Evolutionary conservation across 2,888 invertebrate species (phyloP), one percentile per base, ranked within the genome.

Genomic region (Lasioglossum villosulum): DNA sequence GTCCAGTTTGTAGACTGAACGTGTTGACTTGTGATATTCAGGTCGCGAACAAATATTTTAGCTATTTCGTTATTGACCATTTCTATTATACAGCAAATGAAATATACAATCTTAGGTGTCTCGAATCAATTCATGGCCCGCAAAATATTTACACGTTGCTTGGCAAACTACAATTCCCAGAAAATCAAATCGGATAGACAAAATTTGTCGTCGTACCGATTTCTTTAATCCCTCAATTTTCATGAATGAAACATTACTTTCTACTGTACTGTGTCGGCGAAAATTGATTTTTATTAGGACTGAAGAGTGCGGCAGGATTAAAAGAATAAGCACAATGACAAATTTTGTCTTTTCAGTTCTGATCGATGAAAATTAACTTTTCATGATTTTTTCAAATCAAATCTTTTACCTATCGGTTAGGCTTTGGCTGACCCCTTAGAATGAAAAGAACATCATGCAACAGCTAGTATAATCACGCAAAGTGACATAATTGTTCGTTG

Each of bases 1-100:
- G 83, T 74, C 79, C 84, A 84, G 70, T 75, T 48, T 42, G 71
- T 76, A 75, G 66, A 76, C 63, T 59, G 78, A 80, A 81, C 48
- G 45, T 71, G 78, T 79, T 68, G 39, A 23, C 34, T 68, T 23
- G 30, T n/a, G 42, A 75, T 75, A 74, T n/a, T 71, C 70, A 75
- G 78, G 75, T 75, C 45, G 52, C 66, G 56, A 63, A 75, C 78
- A 82, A 82, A 84, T 78, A 66, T 66, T 66, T 66, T 19, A 66
- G 34, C 30, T 30, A 66, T 66, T 30, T 34, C 30, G 34, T 34
- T 66, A 19, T 66, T 23, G 14, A 14, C 4, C 27, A 14, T 12
- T 59, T 59, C 59, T 59, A 27, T 59, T 27, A 5, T 4, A 27
- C 0, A 23, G 23, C 10, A 52, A 52, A 23, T 2, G 23, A 52